A percentile compares a stretch with the other conserved stretches of the same genome.
phyloP scores from a whole-genome alignment of 2,797 vertebrate genomes.

The Sparus aurata region DNA sequence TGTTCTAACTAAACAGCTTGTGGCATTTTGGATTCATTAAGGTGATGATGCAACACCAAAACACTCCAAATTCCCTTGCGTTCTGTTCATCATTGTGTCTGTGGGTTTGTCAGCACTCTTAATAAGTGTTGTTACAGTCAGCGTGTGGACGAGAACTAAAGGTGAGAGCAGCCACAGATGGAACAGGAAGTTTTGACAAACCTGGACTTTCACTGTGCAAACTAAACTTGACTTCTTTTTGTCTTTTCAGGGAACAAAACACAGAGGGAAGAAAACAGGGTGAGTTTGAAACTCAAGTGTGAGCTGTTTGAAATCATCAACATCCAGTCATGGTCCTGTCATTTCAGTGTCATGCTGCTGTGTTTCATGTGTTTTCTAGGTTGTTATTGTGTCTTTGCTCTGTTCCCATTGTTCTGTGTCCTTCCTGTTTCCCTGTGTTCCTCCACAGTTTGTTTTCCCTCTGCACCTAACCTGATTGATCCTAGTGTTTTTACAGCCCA shows the following conservation, averaged over 20 bases:
- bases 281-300: constrained; percentile 30
- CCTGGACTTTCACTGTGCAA: neutral
- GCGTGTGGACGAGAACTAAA: neutral
- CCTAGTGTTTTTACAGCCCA: no score
- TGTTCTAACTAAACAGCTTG: neutral
- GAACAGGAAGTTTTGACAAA: neutral
- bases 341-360: no score
- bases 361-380: no score
- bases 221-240: neutral
- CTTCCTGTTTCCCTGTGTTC: no score
- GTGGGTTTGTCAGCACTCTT: neutral
- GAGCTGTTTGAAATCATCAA: no score
- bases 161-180: neutral
- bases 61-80: no score
- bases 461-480: no score
- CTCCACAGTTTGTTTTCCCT: no score
- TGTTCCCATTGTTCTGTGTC: no score
- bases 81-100: neutral
- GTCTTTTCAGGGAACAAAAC: neutral
- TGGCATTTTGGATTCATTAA: neutral
- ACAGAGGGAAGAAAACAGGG: neutral
- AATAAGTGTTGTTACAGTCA: neutral
- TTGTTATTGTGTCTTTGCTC: no score
- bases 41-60: neutral
- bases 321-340: no score